Evolutionary conservation across 2,888 invertebrate species (phyloP).

Genomic region (Megastigmus dorsalis): DNA sequence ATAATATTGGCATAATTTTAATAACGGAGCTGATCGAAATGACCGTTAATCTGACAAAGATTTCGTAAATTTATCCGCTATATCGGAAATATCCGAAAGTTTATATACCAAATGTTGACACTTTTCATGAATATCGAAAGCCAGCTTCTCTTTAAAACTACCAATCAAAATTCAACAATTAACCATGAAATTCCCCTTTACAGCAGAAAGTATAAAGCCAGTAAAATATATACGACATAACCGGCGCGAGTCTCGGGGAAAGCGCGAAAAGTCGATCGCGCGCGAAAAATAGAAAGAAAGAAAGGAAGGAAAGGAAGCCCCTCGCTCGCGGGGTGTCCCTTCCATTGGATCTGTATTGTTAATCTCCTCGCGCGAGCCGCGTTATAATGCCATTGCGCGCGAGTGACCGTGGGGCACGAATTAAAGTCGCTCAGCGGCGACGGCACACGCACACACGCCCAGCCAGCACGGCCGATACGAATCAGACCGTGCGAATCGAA

Average conservation of each 20-base stretch:
- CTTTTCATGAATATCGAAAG: too few relatives aligned
- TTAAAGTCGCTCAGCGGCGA: constrained; percentile 1
- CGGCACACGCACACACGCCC: not conserved
- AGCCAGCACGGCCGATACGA: constrained; percentile 23
- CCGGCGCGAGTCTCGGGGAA: too few relatives aligned
- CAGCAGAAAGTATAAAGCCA: too few relatives aligned
- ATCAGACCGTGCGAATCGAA: constrained; percentile 50
- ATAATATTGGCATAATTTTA: constrained; percentile 10
- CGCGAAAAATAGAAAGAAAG: too few relatives aligned
- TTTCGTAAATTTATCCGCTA: not conserved
- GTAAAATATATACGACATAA: too few relatives aligned
- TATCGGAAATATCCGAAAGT: too few relatives aligned
- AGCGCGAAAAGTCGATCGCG: constrained; percentile 11
- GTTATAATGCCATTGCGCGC: not conserved
- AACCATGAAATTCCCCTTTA: too few relatives aligned
- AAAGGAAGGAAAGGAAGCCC: too few relatives aligned
- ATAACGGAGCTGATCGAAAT: not conserved
- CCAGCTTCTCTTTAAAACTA: too few relatives aligned
- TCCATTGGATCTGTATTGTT: constrained; percentile 21
- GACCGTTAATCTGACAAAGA: not conserved
- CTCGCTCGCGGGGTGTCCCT: too few relatives aligned
- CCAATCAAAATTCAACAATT: too few relatives aligned
- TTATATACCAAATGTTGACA: too few relatives aligned
- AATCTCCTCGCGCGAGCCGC: constrained; percentile 7
- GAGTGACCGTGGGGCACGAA: constrained; percentile 27